These are phyloP conservation scores for Cryptoleucopteryx plumbea DNA, from an alignment of 2,113 vertebrate genomes.

Conservation along the genomic window DNA sequence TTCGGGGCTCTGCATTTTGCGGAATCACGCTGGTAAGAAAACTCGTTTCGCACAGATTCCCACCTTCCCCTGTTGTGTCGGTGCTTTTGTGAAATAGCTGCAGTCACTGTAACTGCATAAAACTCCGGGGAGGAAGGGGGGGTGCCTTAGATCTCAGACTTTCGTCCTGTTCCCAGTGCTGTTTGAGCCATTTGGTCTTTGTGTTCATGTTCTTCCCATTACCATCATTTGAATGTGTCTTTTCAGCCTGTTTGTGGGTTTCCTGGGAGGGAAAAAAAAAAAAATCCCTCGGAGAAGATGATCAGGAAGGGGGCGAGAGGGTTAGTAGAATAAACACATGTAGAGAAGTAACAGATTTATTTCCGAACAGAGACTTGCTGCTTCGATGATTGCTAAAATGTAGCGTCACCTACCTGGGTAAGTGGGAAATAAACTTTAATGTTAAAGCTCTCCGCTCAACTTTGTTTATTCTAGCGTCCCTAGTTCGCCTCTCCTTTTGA, in stretches of 20 bases:
- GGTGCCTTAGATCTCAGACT: background rate
- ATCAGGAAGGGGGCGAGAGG: background rate
- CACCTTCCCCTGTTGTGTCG: background rate
- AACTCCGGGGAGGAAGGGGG: conserved; percentile 36
- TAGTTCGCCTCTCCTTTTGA: conserved; percentile 45
- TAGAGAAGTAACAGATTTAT: conserved; percentile 37
- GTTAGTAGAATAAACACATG: conserved; percentile 49
- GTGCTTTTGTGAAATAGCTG: conserved; percentile 53
- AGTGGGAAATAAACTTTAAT: conserved; percentile 74
- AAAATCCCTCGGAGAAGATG: background rate
- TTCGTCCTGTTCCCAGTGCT: background rate
- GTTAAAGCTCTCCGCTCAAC: conserved; percentile 21
- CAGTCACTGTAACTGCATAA: conserved; percentile 22
- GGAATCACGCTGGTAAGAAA: conserved; percentile 16
- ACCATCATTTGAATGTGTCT: background rate
- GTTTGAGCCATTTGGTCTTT: background rate
- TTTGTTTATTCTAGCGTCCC: conserved; percentile 48
- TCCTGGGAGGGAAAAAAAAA: background rate
- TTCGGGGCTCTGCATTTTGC: background rate
- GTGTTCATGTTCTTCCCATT: background rate
- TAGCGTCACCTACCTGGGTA: conserved; percentile 70
- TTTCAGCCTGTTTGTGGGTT: conserved; percentile 13
- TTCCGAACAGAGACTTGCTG: conserved; percentile 53
- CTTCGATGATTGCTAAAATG: conserved; percentile 52
- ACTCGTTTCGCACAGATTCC: background rate